Evolutionary conservation across 2,888 invertebrate genomes (phyloP).

Genomic region (Troides oblongomaculatus): DNA sequence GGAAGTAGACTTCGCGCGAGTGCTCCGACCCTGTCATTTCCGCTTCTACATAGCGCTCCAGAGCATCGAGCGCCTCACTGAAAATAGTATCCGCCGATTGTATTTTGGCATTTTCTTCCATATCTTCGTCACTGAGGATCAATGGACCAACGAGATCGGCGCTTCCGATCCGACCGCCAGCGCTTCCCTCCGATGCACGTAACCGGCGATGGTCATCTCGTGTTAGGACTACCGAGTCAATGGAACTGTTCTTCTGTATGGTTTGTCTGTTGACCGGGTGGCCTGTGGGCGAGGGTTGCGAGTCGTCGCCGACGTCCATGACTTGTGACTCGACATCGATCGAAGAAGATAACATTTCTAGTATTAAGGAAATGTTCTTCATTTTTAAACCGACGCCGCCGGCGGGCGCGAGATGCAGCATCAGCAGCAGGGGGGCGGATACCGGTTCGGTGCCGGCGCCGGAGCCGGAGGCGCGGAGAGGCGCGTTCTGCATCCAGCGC

Average conservation of each 20-base stretch:
- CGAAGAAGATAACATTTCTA: neutral
- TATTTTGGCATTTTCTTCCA: constrained; percentile 3
- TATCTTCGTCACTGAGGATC: constrained; percentile 34
- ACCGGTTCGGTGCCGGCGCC: constrained; percentile 1
- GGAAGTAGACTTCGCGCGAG: constrained; percentile 37
- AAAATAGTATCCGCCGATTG: constrained; percentile 29
- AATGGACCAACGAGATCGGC: constrained; percentile 18
- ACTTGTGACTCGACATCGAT: neutral
- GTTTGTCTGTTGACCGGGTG: neutral
- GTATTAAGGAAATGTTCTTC: neutral
- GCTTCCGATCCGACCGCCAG: neutral
- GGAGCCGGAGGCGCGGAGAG: constrained; percentile 5
- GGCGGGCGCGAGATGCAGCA: constrained; percentile 36
- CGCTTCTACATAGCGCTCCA: constrained; percentile 31
- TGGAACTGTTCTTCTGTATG: too few relatives aligned
- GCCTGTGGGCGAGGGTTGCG: neutral
- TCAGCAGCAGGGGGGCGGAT: neutral
- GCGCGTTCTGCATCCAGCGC: constrained; percentile 15
- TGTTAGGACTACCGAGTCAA: too few relatives aligned
- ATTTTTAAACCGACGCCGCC: constrained; percentile 3
- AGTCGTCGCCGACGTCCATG: neutral
- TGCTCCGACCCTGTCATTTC: constrained; percentile 32
- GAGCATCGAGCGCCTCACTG: constrained; percentile 35
- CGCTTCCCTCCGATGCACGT: neutral
- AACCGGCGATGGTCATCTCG: too few relatives aligned